phyloP scores from a whole-genome alignment of 1,140 invertebrate species.

The Hyposmocoma kahamanoa region DNA sequence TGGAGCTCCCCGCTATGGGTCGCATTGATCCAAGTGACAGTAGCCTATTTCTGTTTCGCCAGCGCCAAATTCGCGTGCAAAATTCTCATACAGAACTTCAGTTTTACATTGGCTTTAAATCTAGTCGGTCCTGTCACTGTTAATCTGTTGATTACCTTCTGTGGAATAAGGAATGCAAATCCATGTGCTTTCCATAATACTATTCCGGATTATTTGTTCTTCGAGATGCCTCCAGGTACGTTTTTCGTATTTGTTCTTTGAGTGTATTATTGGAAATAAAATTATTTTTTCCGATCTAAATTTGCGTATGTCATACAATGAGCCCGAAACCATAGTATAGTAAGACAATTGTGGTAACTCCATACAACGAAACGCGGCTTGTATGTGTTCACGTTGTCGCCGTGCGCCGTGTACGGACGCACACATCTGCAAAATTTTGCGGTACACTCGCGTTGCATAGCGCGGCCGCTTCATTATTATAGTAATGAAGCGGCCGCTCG shows the following conservation, averaged over 20 bases:
- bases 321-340: no score
- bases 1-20: constrained; percentile 84
- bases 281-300: no score
- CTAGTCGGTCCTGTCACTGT: constrained; percentile 92
- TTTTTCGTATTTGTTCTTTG: not conserved
- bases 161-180: constrained; percentile 87
- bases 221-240: constrained; percentile 83
- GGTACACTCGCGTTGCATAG: no score
- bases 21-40: constrained; percentile 84
- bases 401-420: no score
- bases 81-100: constrained; percentile 96
- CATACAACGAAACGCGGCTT: no score
- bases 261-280: no score
- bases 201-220: constrained; percentile 92
- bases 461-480: no score
- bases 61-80: constrained; percentile 96
- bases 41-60: constrained; percentile 89
- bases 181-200: constrained; percentile 88
- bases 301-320: no score
- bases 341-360: no score
- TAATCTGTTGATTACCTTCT: constrained; percentile 90
- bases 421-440: no score
- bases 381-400: no score
- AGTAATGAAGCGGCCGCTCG: no score
- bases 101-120: constrained; percentile 94